phyloP scores from a whole-genome alignment of 2,888 invertebrate genomes.

The Caenorhabditis sp. region DNA sequence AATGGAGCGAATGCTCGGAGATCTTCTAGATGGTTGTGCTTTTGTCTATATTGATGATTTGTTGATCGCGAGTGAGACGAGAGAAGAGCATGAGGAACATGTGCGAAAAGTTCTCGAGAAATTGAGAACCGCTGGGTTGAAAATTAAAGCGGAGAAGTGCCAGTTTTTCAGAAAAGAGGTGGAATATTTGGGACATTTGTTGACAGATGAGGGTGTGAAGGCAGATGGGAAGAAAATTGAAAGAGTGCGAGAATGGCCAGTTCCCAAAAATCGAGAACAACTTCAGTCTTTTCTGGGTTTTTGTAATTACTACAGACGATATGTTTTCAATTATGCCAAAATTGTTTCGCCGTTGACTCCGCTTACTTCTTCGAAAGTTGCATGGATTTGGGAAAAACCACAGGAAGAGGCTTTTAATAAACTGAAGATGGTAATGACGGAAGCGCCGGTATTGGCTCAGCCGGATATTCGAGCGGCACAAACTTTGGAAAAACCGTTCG shows the following conservation, averaged over 20 bases:
- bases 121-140: background rate
- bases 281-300: constrained; percentile 50
- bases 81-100: constrained; percentile 31
- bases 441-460: constrained; percentile 34
- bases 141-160: constrained; percentile 31
- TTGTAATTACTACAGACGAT: constrained; percentile 46
- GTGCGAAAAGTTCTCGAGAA: constrained; percentile 28
- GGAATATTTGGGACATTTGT: constrained; percentile 32
- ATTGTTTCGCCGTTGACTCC: constrained; percentile 39
- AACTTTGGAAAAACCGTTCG: constrained; percentile 25
- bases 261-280: constrained; percentile 23
- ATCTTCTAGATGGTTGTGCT: background rate
- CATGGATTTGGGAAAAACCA: constrained; percentile 31
- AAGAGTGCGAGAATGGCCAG: constrained; percentile 11
- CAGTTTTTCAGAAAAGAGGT: constrained; percentile 9
- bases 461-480: constrained; percentile 15
- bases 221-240: constrained; percentile 25
- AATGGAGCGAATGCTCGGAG: constrained; percentile 41
- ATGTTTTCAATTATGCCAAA: constrained; percentile 37
- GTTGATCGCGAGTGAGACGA: constrained; percentile 33
- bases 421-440: constrained; percentile 30
- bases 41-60: constrained; percentile 57
- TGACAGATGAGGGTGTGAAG: constrained; percentile 9
- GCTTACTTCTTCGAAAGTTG: constrained; percentile 24
- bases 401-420: constrained; percentile 34